Percentiles rank a stretch among this genome's conserved stretches.
These are phyloP conservation scores for Mastomys natalensis DNA, from an alignment of 2,113 vertebrate species.

Conservation along the genomic window DNA sequence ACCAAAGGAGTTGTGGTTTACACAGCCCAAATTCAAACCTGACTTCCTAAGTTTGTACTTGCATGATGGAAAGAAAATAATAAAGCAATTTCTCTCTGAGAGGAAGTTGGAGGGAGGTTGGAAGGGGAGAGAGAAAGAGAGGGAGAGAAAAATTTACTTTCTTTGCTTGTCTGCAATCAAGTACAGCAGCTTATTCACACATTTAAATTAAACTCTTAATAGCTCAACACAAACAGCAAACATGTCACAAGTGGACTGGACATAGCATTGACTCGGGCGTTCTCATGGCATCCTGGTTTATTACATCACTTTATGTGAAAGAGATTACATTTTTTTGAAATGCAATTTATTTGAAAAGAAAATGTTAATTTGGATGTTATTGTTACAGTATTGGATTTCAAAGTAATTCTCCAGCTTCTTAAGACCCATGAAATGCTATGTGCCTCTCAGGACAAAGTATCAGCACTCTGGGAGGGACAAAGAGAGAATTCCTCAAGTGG, in stretches of 20 bases:
- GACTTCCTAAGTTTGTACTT: background rate
- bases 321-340: conserved; percentile 58
- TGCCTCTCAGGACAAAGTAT: conserved; percentile 24
- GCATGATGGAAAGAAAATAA: background rate
- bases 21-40: background rate
- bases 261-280: conserved; percentile 45
- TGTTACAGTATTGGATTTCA: conserved; percentile 63
- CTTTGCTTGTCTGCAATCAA: conserved; percentile 46
- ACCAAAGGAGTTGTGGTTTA: background rate
- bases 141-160: background rate
- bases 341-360: conserved; percentile 69
- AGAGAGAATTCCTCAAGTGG: background rate
- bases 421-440: conserved; percentile 43
- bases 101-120: background rate
- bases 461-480: background rate
- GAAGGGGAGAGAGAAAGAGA: background rate
- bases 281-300: conserved; percentile 62
- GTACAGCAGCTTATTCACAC: conserved; percentile 62
- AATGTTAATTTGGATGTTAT: conserved; percentile 77
- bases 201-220: conserved; percentile 75
- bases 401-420: conserved; percentile 62
- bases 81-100: background rate
- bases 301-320: conserved; percentile 64
- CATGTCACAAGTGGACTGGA: background rate
- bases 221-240: conserved; percentile 68